phyloP scores from a whole-genome alignment of 2,888 invertebrate species.

The Ormyrus nitidulus region DNA sequence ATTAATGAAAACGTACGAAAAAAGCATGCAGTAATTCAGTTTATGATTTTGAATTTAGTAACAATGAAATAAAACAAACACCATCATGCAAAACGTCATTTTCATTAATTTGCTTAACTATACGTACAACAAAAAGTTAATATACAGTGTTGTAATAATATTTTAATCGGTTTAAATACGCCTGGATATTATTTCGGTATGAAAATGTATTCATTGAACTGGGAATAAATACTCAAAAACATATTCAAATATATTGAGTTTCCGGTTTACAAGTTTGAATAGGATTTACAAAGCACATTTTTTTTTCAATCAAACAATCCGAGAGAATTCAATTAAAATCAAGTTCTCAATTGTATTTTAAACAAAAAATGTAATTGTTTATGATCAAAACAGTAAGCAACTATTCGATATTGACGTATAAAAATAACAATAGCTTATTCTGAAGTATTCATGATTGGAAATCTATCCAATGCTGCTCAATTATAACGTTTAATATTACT shows the following conservation, averaged over 20 bases:
- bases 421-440: no score
- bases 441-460: no score
- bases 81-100: neutral
- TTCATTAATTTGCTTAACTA: neutral
- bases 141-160: neutral
- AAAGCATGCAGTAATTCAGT: no score
- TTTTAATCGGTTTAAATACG: no score
- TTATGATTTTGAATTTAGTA: no score
- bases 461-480: no score
- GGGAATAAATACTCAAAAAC: slow-evolving; percentile 12
- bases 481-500: no score
- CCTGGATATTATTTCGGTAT: neutral
- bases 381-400: neutral
- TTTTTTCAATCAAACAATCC: neutral
- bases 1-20: no score
- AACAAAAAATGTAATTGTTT: neutral
- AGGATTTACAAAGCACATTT: neutral
- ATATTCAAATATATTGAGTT: slow-evolving; percentile 12
- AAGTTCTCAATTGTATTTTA: neutral
- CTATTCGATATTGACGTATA: no score
- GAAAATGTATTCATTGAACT: neutral
- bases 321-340: neutral
- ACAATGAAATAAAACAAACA: no score
- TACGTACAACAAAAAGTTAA: neutral
- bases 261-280: neutral